phyloP scores from a whole-genome alignment of 1,140 invertebrate species.

The Rhagoletis pomonella region DNA sequence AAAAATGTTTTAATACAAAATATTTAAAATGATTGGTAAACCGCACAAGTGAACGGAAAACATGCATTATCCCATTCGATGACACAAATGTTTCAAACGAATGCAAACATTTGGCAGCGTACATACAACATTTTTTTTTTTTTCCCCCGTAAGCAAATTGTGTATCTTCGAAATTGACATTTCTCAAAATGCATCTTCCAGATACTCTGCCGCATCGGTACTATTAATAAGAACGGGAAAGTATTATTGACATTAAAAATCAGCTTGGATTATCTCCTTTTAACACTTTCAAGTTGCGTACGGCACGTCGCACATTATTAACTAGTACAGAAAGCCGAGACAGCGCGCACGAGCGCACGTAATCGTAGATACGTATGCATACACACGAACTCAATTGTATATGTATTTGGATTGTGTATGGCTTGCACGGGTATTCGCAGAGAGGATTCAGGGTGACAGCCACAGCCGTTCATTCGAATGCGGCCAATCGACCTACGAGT shows the following conservation, averaged over 20 bases:
- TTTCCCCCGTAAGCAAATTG: neutral
- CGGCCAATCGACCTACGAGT: too few species aligned
- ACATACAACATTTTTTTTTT: neutral
- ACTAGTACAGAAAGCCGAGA: conserved; percentile 12
- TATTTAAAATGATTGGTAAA: too few species aligned
- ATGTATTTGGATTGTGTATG: neutral
- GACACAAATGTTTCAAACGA: neutral
- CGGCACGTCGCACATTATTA: neutral
- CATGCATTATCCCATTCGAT: neutral
- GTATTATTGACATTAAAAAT: neutral
- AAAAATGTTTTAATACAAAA: too few species aligned
- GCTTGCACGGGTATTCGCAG: neutral
- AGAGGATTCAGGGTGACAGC: neutral
- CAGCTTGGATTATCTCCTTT: neutral
- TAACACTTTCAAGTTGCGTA: conserved; percentile 3
- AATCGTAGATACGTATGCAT: neutral
- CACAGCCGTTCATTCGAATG: conserved; percentile 16
- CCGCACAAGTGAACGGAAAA: too few species aligned
- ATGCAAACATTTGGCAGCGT: neutral
- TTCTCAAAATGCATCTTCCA: conserved; percentile 28
- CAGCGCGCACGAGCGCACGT: conserved; percentile 37
- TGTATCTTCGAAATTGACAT: conserved; percentile 45
- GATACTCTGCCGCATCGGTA: conserved; percentile 5
- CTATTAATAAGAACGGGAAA: neutral
- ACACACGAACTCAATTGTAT: neutral